Conservation (phyloP, 2,888 invertebrate species). For the Caenorhabditis sinica region DNA sequence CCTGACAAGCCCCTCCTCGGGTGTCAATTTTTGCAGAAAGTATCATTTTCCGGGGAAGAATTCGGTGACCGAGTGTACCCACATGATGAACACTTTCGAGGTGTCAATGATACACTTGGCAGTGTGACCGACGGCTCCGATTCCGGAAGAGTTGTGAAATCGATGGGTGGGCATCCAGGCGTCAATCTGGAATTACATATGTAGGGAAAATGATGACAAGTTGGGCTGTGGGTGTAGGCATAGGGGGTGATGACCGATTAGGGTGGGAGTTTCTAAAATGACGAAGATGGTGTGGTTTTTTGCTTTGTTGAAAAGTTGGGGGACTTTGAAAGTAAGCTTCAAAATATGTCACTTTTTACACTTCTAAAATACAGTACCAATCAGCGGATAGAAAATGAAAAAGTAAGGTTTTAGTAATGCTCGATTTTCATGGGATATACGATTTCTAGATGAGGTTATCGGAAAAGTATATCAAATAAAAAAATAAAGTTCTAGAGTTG, state of each 20-base stretch:
- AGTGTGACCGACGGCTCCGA: conserved; percentile 53
- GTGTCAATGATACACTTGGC: conserved; percentile 53
- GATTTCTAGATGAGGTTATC: too few species aligned
- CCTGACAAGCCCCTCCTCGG: conserved; percentile 59
- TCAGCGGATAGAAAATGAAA: too few species aligned
- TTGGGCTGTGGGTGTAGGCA: neutral
- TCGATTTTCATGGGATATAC: too few species aligned
- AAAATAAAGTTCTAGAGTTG: too few species aligned
- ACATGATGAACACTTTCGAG: conserved; percentile 57
- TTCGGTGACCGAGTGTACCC: conserved; percentile 30
- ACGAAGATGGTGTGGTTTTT: too few species aligned
- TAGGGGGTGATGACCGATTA: neutral
- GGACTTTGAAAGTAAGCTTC: too few species aligned
- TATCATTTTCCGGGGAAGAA: conserved; percentile 51
- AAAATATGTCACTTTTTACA: too few species aligned
- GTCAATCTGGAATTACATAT: conserved; percentile 35
- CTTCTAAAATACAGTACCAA: too few species aligned
- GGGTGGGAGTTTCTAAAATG: too few species aligned
- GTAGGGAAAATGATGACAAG: neutral
- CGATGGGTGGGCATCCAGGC: conserved; percentile 59
- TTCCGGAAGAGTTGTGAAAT: conserved; percentile 45
- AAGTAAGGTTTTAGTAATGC: too few species aligned
- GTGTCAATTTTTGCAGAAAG: conserved; percentile 5
- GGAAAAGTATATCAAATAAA: too few species aligned
- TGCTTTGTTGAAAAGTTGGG: too few species aligned